These are phyloP conservation scores for Spatula versicolor DNA, from an alignment of 2,797 vertebrate genomes.

Conservation along the genomic window DNA sequence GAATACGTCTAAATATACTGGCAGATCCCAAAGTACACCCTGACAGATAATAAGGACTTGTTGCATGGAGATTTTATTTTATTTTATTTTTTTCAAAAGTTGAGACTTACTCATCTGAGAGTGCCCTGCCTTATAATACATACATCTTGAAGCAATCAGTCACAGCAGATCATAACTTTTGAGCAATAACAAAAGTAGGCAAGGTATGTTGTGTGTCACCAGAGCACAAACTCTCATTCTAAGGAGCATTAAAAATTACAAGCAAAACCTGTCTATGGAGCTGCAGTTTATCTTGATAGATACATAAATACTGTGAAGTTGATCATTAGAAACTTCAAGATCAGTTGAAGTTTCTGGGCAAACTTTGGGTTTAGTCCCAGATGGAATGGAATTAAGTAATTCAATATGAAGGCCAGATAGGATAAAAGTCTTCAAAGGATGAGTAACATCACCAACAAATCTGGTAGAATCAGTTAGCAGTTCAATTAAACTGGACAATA, in stretches of 20 bases:
- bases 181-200: background rate
- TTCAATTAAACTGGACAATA: background rate
- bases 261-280: background rate
- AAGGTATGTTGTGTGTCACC: background rate
- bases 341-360: background rate
- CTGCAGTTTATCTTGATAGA: background rate
- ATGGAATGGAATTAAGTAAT: background rate
- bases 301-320: background rate
- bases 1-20: constrained; percentile 2
- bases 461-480: background rate
- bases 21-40: background rate
- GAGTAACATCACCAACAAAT: background rate
- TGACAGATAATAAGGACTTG: constrained; percentile 13
- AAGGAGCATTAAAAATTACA: background rate
- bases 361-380: background rate
- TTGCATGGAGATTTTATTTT: background rate
- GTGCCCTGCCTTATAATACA: background rate
- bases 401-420: background rate
- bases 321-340: background rate
- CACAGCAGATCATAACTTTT: background rate
- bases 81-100: background rate
- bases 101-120: background rate
- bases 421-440: background rate
- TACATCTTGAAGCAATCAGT: background rate
- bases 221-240: background rate